Evolutionary conservation across 2,888 invertebrate species (phyloP), one percentile per base, ranked within the genome.

Genomic region (Orthosia incerta): DNA sequence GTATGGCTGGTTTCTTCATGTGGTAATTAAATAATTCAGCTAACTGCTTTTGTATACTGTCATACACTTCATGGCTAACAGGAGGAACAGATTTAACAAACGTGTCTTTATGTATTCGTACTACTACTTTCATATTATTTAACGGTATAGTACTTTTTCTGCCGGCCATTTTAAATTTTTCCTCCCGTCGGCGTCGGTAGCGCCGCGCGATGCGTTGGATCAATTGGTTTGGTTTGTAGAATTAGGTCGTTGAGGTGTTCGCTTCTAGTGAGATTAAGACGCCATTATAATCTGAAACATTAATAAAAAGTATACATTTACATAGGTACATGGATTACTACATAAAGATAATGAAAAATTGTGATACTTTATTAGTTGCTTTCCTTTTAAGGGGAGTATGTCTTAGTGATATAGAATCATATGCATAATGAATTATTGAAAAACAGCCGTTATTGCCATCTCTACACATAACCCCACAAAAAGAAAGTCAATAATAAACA

Each of bases 81-180:
- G 73, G 46, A 73, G 73, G 73, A 73, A 62, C 61, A 62, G 72
- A 72, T 62, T 72, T 60, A 67, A 63, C 63, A 68, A 74, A 74
- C 5, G 63, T 74, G 59, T 74, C 73, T 69, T 74, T 69, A 69
- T 69, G 64, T 69, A 60, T 74, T 69, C 46, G 53, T 74, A 74
- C 59, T 59, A 74, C 74, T 60, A 60, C 57, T 74, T 74, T 74
- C 55, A 64, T 57, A 60, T 74, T 60, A 69, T 4, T 69, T 74
- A 74, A 74, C 51, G 74, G 63, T 74, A 74, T 74, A 57, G 74
- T 59, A 64, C 63, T 68, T 74, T 74, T 74, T 74, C 74, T 74
- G 64, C 74, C 74, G 59, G 74, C 74, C 74, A 74, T 74, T 74
- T 74, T 64, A 60, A 62, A 16, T 66, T 65, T 66, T 71, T 71